Evolutionary conservation across 1,140 invertebrate species (phyloP), one percentile per base, ranked within the genome.

Genomic region (Atta cephalotes): DNA sequence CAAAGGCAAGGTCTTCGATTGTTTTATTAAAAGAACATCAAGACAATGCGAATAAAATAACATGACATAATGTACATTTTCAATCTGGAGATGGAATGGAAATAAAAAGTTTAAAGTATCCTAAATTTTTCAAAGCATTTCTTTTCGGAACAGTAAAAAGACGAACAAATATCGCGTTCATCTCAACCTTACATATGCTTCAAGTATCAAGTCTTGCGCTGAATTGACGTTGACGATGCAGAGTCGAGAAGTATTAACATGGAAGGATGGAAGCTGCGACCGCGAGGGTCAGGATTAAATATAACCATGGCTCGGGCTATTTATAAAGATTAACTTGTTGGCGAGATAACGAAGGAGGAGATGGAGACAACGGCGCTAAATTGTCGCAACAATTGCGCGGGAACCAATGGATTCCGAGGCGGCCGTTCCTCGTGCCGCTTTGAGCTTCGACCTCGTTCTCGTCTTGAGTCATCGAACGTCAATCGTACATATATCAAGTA

Each of bases 241-340:
- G 14, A 63, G 86, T 70, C 21, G 25, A 88, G 90, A 92, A 88
- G 92, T 91, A 92, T 92, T 91, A 92, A 87, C 85, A 89, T 88
- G 90, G 91, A 93, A 92, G 92, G 81, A 89, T 88, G 90, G 91
- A 93, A 92, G 92, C 72, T 63, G 82, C 86, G 87, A 90, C 63
- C 88, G 89, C 92, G 93, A 94, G 92, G 94, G 93, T 94, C 93
- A 94, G 93, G 93, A 95, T 95, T 95, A 95, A 94, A 95, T 94
- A 94, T 95, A 95, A 94, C 94, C 92, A 82, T 93, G 91, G 92
- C 92, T 94, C 92, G 91, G 39, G 93, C 94, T 95, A 95, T 95
- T 95, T 95, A 95, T 95, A 94, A 94, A 94, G 94, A 94, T 95
- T 94, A 95, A 94, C 94, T 95, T 93, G 92, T 94, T 94, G 93